Evolutionary conservation across 92 coral and sea anemone species (phyloP), one percentile per base, ranked within the genome.

Genomic region (Epizoanthus rinbou): DNA sequence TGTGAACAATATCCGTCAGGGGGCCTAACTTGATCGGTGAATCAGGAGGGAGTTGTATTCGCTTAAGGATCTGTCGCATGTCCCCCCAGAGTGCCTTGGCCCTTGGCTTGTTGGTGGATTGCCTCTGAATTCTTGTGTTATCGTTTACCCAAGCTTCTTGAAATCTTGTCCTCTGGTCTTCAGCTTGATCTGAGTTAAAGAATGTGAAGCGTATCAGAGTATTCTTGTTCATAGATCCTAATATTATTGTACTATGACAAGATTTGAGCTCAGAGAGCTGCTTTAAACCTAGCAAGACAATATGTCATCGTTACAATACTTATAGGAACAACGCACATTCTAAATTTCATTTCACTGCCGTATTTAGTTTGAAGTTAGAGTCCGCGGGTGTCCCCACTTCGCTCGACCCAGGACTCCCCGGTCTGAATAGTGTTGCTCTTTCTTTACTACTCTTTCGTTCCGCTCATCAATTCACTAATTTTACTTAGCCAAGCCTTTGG

Each of bases 1-100:
- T 89, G 13, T 85, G 86, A 7, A 89, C 74, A 52, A 85, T 82
- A 66, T 89, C 92, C 23, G 92, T 73, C 57, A 85, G 59, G 6
- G 92, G 92, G 19, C 92, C 87, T 37, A 85, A 35, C 33, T 59
- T 59, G 18, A 76, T 67, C 8, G 59, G 31, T 35, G 82, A 69
- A 5, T 67, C 69, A n/a, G 82, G 69, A 3, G 43, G 43, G 43
- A 37, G 43, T 4, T 37, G 43, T 37, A 59, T 69, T 16, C 82
- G 82, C 21, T 76, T 76, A 69, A 76, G 56, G 31, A 76, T 76
- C 24, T 76, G 82, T 39, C 82, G 64, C 82, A 76, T 76, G 82
- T 76, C 82, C 23, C 54, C 82, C 82, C 82, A 76, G 10, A 76
- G 16, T 18, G 23, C 2, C 21, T 76, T 76, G 11, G 82, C 82